Base-by-base conservation (phyloP, 2,113 vertebrate genomes). In the Dasypus novemcinctus region DNA sequence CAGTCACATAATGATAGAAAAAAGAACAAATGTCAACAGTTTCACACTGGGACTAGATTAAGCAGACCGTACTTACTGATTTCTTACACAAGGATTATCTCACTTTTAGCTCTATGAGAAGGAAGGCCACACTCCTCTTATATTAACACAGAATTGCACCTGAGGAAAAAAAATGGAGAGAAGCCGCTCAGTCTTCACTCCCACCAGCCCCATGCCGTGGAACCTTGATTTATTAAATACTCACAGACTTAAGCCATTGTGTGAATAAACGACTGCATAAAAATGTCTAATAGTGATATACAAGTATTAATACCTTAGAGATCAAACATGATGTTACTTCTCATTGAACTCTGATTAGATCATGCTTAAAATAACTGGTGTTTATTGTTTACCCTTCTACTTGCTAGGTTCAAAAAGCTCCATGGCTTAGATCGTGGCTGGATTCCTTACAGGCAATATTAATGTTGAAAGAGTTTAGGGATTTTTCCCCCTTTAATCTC, bases 11-110 rank as follows among this genome's bases (percentile, higher is more conserved):
- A 99, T 99, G 99, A 99, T 99, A 99, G 99, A 98, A 98, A 99
- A 99, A 99, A 99, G 99, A 99, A 99, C 99, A 99, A 99, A 99
- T 99, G 99, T 99, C 99, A 99, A 99, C 99, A 99, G 99, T 99
- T 99, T 99, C 99, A 99, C 99, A 99, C 99, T 99, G 99, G 98
- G 99, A 99, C 99, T 99, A 99, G 99, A 99, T 99, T 99, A 99
- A 98, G 99, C 98, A 98, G 98, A 98, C 98, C 98, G 94, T 98
- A 98, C 98, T 99, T 98, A 98, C 98, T 98, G 98, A 98, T 99
- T 99, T 98, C 98, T 98, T 98, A 98, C 99, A 98, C 95, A 98
- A 93, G 98, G 99, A 99, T 99, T 99, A 99, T 98, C 98, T 98
- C 98, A 98, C 98, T 98, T 99, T 98, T 98, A 98, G 98, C 95